These are phyloP conservation scores for Deladenus siricidicola DNA, from an alignment of 2,888 invertebrate genomes.

Conservation along the genomic window DNA sequence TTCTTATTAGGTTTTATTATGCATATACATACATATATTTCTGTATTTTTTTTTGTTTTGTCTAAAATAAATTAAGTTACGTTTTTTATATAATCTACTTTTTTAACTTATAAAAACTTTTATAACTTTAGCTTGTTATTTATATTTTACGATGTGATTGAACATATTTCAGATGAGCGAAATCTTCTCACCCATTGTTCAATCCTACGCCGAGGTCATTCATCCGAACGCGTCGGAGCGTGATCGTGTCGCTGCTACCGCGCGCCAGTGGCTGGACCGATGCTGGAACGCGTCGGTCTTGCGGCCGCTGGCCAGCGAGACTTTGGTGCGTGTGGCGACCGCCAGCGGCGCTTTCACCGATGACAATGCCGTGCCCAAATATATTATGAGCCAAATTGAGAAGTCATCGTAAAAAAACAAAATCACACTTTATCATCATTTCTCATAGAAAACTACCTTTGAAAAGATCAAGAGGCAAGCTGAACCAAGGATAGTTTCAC, in stretches of 20 bases:
- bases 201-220: constrained; percentile 29
- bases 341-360: constrained; percentile 13
- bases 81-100: no score
- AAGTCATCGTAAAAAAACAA: neutral
- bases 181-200: constrained; percentile 30
- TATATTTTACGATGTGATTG: no score
- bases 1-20: neutral
- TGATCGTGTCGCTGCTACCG: constrained; percentile 16
- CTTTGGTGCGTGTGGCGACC: constrained; percentile 31
- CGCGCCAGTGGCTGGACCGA: constrained; percentile 23
- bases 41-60: neutral
- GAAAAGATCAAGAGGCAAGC: no score
- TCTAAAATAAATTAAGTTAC: no score
- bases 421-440: no score
- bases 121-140: no score
- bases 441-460: no score
- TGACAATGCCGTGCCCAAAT: constrained; percentile 10
- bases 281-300: constrained; percentile 36
- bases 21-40: neutral
- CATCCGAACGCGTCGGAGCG: constrained; percentile 17
- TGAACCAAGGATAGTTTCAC: no score
- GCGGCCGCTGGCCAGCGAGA: constrained; percentile 44
- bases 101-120: no score
- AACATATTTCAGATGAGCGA: constrained; percentile 30
- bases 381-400: constrained; percentile 12